Conservation (phyloP, 2,888 invertebrate genomes). For the Cerastis leucographa region DNA sequence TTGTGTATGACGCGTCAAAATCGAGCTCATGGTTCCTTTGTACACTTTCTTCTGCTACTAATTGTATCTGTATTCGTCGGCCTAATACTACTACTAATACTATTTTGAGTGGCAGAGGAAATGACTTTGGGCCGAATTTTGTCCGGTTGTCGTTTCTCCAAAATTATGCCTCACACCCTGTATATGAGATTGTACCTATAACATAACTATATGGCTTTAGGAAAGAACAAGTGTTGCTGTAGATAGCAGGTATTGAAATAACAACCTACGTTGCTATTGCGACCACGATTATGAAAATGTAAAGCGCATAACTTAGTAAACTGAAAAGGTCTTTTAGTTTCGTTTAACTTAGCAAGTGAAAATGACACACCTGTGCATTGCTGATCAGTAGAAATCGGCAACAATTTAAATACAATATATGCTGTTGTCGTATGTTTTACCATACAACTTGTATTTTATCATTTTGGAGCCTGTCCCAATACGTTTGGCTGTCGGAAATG, state of each 20-base stretch:
- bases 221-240: not conserved
- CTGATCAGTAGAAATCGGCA: constrained; percentile 87
- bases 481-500: constrained; percentile 59
- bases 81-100: no score
- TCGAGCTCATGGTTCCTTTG: not conserved
- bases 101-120: not conserved
- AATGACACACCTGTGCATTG: constrained; percentile 80
- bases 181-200: no score
- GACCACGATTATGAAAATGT: constrained; percentile 63
- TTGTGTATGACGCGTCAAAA: not conserved
- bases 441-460: constrained; percentile 72
- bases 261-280: constrained; percentile 52
- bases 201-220: not conserved
- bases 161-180: not conserved
- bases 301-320: constrained; percentile 48
- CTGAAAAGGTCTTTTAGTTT: constrained; percentile 62
- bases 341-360: constrained; percentile 82
- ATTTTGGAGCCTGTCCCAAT: constrained; percentile 70
- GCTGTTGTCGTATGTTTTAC: constrained; percentile 74
- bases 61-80: no score
- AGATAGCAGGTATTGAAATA: constrained; percentile 28
- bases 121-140: not conserved
- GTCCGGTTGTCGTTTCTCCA: not conserved
- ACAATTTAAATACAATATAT: constrained; percentile 84
- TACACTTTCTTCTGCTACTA: not conserved